Evolutionary conservation across 2,888 invertebrate species (phyloP).

Genomic region (Cerceris rybyensis): DNA sequence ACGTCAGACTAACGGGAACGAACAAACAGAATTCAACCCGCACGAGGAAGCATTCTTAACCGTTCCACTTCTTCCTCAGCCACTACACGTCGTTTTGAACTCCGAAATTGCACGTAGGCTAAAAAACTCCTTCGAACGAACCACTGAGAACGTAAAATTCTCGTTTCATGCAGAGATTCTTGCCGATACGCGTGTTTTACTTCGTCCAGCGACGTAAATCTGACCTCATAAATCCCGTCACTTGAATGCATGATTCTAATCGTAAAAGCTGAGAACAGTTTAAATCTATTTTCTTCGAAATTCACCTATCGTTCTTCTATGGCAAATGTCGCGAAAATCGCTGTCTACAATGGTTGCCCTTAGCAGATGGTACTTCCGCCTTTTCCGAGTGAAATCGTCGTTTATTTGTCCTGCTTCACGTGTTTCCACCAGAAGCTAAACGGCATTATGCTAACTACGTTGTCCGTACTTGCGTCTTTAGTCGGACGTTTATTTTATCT

Average conservation of each 20-base stretch:
- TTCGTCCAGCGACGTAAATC: not conserved
- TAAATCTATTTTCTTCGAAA: constrained; percentile 3
- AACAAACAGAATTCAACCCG: no score
- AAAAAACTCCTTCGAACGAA: not conserved
- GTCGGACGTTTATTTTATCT: not conserved
- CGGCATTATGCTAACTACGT: not conserved
- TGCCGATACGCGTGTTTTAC: not conserved
- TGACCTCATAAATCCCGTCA: constrained; percentile 2
- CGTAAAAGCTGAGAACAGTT: constrained; percentile 4
- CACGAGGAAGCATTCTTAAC: no score
- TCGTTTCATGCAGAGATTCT: constrained; percentile 1
- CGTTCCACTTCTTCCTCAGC: no score
- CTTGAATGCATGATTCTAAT: constrained; percentile 9
- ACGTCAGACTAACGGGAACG: no score
- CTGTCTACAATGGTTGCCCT: not conserved
- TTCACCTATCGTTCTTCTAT: not conserved
- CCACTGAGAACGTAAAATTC: not conserved
- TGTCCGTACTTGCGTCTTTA: not conserved
- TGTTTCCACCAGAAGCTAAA: not conserved
- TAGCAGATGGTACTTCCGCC: not conserved
- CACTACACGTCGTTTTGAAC: no score
- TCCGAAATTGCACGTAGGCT: no score
- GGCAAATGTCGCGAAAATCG: not conserved
- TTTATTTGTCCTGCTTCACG: not conserved
- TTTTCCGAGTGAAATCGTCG: not conserved